These are phyloP conservation scores for Parapsyche elsis DNA, from an alignment of 1,140 invertebrate genomes.

Conservation along the genomic window DNA sequence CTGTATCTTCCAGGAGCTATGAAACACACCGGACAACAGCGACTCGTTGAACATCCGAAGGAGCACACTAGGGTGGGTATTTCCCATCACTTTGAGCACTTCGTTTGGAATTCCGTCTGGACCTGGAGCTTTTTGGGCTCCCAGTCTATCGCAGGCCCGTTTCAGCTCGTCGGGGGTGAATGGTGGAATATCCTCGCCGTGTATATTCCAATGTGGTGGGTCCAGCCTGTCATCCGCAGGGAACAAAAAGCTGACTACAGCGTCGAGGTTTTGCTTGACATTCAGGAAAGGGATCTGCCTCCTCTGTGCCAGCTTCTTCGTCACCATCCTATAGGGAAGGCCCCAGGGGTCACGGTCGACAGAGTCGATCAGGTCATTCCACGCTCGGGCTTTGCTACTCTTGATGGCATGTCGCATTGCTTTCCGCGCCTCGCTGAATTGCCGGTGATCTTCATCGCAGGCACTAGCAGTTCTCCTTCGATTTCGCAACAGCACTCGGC, in stretches of 20 bases:
- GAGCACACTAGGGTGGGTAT: background rate
- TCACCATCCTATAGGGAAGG: no score
- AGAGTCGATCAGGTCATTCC: background rate
- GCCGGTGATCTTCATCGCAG: background rate
- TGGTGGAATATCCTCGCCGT: background rate
- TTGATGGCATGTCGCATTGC: background rate
- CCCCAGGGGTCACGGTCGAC: no score
- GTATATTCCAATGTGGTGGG: background rate
- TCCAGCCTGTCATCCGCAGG: background rate
- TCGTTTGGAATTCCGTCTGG: background rate
- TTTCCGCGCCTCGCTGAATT: no score
- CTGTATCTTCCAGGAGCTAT: conserved; percentile 46
- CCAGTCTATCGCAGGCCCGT: background rate
- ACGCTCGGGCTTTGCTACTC: background rate
- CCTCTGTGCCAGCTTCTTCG: no score
- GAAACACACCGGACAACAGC: conserved; percentile 51
- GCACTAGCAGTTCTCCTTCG: background rate
- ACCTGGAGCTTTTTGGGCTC: background rate
- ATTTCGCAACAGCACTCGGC: background rate
- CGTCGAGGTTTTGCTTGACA: background rate
- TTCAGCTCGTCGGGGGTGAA: background rate
- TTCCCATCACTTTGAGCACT: background rate
- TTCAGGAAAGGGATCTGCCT: background rate
- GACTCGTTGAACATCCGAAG: conserved; percentile 38
- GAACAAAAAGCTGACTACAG: background rate